Percentiles rank a stretch among this genome's conserved stretches.
Evolutionary conservation across 2,113 vertebrate genomes (phyloP).

Genomic region (Artemisiospiza belli): DNA sequence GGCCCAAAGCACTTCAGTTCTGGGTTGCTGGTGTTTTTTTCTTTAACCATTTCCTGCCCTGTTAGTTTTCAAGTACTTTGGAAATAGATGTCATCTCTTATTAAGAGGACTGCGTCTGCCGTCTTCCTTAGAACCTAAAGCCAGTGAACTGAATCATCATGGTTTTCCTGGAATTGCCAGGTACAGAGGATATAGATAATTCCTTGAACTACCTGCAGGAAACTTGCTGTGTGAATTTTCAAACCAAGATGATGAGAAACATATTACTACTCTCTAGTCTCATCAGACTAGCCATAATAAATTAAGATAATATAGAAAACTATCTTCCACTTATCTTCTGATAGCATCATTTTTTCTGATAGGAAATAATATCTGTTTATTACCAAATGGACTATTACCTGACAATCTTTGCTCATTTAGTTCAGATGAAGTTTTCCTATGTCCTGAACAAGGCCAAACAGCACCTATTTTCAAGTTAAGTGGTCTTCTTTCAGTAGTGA

Average conservation of each 20-base stretch:
- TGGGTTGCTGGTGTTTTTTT: accelerated
- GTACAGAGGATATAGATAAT: neutral
- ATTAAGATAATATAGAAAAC: neutral
- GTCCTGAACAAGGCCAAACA: neutral
- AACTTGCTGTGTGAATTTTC: neutral
- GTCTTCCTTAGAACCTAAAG: neutral
- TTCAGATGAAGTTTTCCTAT: accelerated
- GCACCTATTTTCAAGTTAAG: neutral
- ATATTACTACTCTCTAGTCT: neutral
- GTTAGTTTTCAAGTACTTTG: neutral
- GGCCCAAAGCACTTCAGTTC: neutral
- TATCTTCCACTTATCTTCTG: neutral
- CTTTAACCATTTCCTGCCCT: neutral
- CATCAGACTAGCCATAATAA: neutral
- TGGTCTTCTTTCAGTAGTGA: neutral
- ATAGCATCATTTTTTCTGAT: neutral
- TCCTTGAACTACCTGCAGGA: neutral
- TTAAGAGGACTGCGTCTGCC: neutral
- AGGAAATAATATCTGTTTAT: neutral
- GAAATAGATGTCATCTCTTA: neutral
- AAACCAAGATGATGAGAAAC: neutral
- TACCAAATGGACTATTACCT: neutral
- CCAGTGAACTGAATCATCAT: neutral
- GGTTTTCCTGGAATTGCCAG: neutral
- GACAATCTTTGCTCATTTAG: neutral